phyloP scores from a whole-genome alignment of 2,797 vertebrate genomes.

The Spinus olivaceus region DNA sequence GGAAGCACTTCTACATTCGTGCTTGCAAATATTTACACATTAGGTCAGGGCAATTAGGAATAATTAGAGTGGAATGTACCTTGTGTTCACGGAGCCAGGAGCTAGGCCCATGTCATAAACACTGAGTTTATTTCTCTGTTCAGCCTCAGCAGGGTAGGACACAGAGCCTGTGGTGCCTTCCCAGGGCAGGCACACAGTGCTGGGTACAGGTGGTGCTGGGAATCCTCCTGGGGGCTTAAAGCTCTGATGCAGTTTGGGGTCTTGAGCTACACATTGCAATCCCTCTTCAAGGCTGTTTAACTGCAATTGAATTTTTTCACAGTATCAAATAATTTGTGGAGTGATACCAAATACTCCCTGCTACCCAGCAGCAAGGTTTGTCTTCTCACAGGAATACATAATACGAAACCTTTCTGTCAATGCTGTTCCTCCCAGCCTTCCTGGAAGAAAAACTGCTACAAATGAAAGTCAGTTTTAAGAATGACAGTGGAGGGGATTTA shows the following conservation, averaged over 20 bases:
- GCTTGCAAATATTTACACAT: conserved; percentile 56
- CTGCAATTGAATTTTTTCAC: not conserved
- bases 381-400: not conserved
- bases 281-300: not conserved
- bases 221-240: not conserved
- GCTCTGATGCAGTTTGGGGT: not conserved
- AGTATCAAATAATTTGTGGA: not conserved
- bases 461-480: not conserved
- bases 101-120: not conserved
- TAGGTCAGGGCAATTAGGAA: conserved; percentile 54
- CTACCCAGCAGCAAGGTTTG: not conserved
- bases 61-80: conserved; percentile 62
- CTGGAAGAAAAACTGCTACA: not conserved
- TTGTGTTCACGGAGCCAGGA: not conserved
- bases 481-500: not conserved
- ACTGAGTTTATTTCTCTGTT: conserved; percentile 6
- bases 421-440: not conserved
- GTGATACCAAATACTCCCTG: not conserved
- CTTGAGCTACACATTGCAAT: not conserved
- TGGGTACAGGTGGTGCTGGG: not conserved
- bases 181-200: not conserved
- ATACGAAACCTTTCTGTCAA: not conserved
- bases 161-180: not conserved
- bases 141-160: not conserved
- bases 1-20: conserved; percentile 41